phyloP scores from a whole-genome alignment of 2,113 vertebrate species.

The Smithornis capensis region DNA sequence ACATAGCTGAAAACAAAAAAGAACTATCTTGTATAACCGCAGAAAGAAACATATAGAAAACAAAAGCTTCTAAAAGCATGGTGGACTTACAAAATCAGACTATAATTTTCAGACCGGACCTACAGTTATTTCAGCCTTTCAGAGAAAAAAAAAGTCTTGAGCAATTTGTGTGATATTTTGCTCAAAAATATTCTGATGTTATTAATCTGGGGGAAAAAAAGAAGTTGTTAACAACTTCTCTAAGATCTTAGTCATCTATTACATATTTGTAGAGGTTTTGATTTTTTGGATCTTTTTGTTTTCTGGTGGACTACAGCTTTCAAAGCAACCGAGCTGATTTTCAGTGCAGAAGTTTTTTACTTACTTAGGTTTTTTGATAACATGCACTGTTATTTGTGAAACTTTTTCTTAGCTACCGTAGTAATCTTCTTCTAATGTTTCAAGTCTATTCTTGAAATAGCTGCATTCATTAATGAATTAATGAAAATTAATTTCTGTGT shows the following conservation, averaged over 20 bases:
- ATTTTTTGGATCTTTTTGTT: not conserved
- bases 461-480: conserved; percentile 7
- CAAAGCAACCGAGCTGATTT: not conserved
- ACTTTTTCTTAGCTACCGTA: not conserved
- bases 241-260: not conserved
- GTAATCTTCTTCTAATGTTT: not conserved
- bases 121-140: not conserved
- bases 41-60: not conserved
- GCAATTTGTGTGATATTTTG: not conserved
- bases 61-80: not conserved
- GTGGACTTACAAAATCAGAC: not conserved
- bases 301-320: not conserved
- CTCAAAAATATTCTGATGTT: not conserved
- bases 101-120: not conserved
- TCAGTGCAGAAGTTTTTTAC: not conserved
- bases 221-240: not conserved
- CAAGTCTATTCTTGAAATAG: not conserved
- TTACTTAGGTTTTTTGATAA: not conserved
- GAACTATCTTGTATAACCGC: not conserved
- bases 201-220: not conserved
- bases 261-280: not conserved
- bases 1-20: not conserved
- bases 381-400: not conserved
- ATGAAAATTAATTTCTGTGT: conserved; percentile 6
- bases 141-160: not conserved